These are phyloP conservation scores for Chloroceryle amazona DNA, from an alignment of 2,797 vertebrate species.

Conservation along the genomic window DNA sequence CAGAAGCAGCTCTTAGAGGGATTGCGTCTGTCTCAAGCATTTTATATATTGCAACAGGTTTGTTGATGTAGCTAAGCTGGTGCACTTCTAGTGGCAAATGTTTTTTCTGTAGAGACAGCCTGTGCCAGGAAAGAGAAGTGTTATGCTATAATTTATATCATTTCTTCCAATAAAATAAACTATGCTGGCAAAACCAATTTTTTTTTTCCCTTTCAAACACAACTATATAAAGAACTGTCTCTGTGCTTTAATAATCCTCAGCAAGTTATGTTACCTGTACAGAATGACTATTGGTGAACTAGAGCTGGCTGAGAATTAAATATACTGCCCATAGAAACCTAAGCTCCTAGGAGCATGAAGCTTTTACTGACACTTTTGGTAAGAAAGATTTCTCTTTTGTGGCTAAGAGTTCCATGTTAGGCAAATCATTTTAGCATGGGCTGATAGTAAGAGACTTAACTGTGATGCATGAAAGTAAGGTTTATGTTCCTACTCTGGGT, in stretches of 20 bases:
- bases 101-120: slow-evolving; percentile 6
- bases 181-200: background rate
- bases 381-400: background rate
- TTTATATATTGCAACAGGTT: background rate
- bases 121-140: slow-evolving; percentile 2
- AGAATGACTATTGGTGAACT: background rate
- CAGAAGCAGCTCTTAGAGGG: background rate
- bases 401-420: background rate
- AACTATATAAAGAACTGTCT: background rate
- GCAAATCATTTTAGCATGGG: background rate
- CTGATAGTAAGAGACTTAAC: background rate
- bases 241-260: slow-evolving; percentile 41
- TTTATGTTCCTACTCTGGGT: background rate
- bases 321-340: background rate
- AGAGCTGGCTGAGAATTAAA: background rate
- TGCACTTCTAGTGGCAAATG: background rate
- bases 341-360: background rate
- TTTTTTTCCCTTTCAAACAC: slow-evolving; percentile 26
- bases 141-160: slow-evolving; percentile 3
- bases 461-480: background rate
- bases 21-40: background rate
- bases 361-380: background rate
- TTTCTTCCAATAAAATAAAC: slow-evolving; percentile 20
- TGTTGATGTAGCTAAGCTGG: background rate
- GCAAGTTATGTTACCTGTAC: background rate